Evolutionary conservation across 2,797 vertebrate species (phyloP).

Genomic region (Lacerta bilineata): DNA sequence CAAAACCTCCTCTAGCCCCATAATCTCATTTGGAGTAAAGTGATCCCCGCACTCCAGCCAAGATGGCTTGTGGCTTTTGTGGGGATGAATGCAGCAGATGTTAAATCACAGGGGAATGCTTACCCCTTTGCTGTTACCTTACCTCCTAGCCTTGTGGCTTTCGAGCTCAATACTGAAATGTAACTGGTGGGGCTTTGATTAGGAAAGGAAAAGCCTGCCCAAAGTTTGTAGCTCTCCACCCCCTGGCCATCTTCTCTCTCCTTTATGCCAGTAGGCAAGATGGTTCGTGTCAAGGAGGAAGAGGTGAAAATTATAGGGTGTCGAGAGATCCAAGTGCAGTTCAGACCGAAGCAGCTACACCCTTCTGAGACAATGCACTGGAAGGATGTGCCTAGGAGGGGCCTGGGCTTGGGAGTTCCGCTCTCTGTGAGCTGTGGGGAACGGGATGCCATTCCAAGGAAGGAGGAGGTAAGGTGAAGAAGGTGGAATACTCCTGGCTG

Average conservation of each 20-base stretch:
- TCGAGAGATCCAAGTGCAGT: neutral
- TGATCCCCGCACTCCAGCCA: neutral
- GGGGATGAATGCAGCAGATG: neutral
- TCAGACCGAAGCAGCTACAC: neutral
- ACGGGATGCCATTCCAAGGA: neutral
- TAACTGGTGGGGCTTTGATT: constrained; percentile 12
- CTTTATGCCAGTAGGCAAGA: constrained; percentile 16
- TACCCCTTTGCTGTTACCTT: neutral
- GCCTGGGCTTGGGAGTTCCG: neutral
- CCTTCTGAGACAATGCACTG: constrained; percentile 6
- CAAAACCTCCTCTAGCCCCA: neutral
- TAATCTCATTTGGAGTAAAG: constrained; percentile 9
- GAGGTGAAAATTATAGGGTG: constrained; percentile 23
- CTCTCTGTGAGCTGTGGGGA: neutral
- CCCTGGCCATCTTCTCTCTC: too few species aligned
- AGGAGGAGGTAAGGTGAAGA: neutral
- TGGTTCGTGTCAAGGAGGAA: neutral
- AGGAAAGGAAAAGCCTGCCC: neutral
- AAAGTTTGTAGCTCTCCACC: neutral
- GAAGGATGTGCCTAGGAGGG: constrained; percentile 5
- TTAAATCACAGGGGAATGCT: neutral
- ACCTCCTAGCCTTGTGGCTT: neutral
- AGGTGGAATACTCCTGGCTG: neutral
- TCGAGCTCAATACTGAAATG: neutral
- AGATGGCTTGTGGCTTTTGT: constrained; percentile 13